Evolutionary conservation across 2,113 vertebrate genomes (phyloP).

Genomic region (Sprattus sprattus): DNA sequence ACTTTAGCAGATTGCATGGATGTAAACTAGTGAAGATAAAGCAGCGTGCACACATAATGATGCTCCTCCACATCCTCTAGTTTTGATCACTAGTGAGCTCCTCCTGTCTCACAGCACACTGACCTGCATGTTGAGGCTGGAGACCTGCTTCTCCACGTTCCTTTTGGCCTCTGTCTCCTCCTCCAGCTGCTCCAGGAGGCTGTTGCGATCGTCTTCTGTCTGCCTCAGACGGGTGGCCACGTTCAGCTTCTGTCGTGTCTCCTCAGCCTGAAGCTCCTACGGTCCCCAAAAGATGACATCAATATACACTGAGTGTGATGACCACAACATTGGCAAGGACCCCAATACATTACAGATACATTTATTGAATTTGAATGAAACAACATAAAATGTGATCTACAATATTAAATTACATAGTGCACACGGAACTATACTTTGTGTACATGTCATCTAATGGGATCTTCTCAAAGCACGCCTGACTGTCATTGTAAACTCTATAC

Average conservation of each 20-base stretch:
- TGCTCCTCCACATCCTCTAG: no score
- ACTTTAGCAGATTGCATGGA: no score
- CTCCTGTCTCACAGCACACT: background rate
- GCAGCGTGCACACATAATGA: no score
- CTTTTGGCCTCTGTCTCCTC: conserved; percentile 87
- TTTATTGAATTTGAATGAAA: background rate
- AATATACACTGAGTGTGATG: background rate
- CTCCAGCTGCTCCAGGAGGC: conserved; percentile 89
- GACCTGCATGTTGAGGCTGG: conserved; percentile 87
- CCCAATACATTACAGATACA: background rate
- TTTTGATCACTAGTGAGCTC: no score
- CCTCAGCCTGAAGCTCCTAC: conserved; percentile 89
- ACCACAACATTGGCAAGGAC: background rate
- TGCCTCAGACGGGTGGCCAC: conserved; percentile 86
- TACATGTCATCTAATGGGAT: background rate
- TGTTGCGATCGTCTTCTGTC: conserved; percentile 83
- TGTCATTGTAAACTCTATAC: background rate
- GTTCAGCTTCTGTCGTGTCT: conserved; percentile 87
- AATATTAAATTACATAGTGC: background rate
- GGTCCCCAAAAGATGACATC: background rate
- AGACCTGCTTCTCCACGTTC: conserved; percentile 83
- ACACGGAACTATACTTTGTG: background rate
- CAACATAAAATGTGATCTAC: background rate
- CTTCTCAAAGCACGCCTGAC: background rate
- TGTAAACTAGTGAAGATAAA: no score